Evolutionary conservation across 2,888 invertebrate species (phyloP).

Genomic region (Agriotes lineatus): DNA sequence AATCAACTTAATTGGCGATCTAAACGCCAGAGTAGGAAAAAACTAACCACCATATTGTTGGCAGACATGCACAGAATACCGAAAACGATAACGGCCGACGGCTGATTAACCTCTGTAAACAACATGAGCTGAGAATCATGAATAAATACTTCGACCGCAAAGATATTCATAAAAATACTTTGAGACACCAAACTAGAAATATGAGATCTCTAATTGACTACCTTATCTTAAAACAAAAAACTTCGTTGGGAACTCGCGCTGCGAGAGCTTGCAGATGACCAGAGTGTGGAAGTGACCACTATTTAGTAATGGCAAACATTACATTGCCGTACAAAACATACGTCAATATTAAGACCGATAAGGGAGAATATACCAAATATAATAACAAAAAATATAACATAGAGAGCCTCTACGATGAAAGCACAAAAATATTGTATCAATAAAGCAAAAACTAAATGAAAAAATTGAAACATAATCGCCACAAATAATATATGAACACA

Average conservation of each 20-base stretch:
- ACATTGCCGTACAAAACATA: not conserved
- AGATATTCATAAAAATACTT: not conserved
- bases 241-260: not conserved
- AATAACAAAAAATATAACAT: no score
- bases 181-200: not conserved
- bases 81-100: not conserved
- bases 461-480: no score
- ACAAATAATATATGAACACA: no score
- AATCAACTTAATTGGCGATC: not conserved
- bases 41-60: not conserved
- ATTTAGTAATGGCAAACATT: slow-evolving; percentile 33
- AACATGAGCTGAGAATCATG: not conserved
- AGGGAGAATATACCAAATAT: no score
- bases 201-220: not conserved
- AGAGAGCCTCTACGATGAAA: no score
- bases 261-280: not conserved
- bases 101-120: not conserved
- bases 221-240: not conserved
- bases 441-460: no score
- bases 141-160: not conserved
- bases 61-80: not conserved
- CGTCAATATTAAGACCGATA: no score
- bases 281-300: not conserved
- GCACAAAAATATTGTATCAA: no score
- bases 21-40: not conserved